Percentiles rank a stretch among this genome's conserved stretches.
Conservation (phyloP, 2,888 invertebrate species). For the Folsomia candida region DNA sequence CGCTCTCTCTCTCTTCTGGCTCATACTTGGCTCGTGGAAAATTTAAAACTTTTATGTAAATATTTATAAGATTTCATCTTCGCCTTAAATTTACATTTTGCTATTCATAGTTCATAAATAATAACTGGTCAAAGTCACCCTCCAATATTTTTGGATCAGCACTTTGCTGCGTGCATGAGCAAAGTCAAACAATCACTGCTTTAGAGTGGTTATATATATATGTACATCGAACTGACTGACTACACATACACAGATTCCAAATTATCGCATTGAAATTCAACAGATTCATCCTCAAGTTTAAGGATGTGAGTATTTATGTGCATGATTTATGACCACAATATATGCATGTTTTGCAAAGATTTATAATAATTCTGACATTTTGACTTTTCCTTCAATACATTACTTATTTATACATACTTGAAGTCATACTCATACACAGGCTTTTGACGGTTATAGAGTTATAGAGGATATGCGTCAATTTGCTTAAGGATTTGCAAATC, state of each 20-base stretch:
- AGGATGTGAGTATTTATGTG: neutral
- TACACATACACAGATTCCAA: neutral
- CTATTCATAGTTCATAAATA: neutral
- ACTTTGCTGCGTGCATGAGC: neutral
- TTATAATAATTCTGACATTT: too few species aligned
- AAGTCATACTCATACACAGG: too few species aligned
- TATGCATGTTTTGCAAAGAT: neutral
- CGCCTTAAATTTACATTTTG: too few species aligned
- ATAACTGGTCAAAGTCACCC: neutral
- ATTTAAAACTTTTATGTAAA: neutral
- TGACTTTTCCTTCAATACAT: neutral
- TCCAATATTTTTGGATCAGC: neutral
- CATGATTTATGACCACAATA: too few species aligned
- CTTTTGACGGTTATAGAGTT: too few species aligned
- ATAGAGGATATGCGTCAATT: too few species aligned
- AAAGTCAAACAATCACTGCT: neutral
- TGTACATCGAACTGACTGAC: neutral
- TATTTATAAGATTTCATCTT: neutral
- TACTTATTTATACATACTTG: too few species aligned
- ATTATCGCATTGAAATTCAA: neutral
- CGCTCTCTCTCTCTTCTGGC: neutral
- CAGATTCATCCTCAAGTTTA: neutral
- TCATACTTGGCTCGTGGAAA: neutral
- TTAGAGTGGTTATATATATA: too few species aligned
- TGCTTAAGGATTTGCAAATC: too few species aligned